Evolutionary conservation across 2,113 vertebrate species (phyloP).

Genomic region (Triplophysa siluroides): DNA sequence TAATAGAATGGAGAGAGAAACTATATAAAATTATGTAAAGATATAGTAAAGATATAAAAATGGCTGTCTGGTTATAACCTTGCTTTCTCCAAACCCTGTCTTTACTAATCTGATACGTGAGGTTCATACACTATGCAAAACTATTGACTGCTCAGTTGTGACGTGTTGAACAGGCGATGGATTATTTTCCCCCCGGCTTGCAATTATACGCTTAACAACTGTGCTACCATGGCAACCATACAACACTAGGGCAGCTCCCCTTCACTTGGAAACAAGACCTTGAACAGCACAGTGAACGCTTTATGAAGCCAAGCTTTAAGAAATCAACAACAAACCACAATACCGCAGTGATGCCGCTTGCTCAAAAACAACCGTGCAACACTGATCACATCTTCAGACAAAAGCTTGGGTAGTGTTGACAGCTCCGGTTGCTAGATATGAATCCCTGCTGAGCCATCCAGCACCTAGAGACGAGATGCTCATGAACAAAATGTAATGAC

Average conservation of each 20-base stretch:
- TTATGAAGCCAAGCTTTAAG: conserved; percentile 3
- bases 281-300: background rate
- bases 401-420: conserved; percentile 11
- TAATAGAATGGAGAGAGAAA: background rate
- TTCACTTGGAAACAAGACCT: background rate
- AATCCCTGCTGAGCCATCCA: conserved; percentile 16
- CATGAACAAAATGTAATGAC: conserved; percentile 1
- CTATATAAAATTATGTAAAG: too few relatives aligned
- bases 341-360: background rate
- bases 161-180: background rate
- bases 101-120: too few relatives aligned
- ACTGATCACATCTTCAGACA: conserved; percentile 7
- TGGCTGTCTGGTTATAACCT: too few relatives aligned
- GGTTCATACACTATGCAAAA: too few relatives aligned
- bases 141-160: background rate
- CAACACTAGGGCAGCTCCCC: background rate
- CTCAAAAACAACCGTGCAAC: conserved; percentile 2
- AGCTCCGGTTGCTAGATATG: conserved; percentile 1
- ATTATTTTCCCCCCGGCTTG: conserved; percentile 11
- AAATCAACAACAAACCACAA: conserved; percentile 17
- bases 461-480: conserved; percentile 12
- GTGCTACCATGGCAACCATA: conserved; percentile 47
- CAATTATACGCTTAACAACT: background rate
- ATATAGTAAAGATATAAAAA: too few relatives aligned
- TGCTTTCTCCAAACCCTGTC: too few relatives aligned